These are phyloP conservation scores for Serripes groenlandicus DNA, from an alignment of 2,888 invertebrate genomes.

Conservation along the genomic window DNA sequence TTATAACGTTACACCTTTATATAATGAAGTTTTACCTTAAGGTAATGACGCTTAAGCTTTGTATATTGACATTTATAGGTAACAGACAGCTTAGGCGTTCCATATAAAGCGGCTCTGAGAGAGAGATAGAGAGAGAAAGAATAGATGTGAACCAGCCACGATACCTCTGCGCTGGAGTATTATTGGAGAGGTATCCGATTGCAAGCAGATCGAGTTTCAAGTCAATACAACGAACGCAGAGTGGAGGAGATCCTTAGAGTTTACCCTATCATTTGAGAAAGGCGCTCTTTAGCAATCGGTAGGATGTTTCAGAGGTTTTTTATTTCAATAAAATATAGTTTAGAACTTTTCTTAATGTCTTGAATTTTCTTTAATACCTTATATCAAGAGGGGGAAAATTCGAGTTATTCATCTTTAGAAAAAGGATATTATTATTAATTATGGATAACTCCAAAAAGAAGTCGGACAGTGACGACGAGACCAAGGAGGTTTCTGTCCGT, in stretches of 20 bases:
- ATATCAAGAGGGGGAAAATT: too few species aligned
- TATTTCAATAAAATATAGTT: neutral
- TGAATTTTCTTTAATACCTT: neutral
- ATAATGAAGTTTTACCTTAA: too few species aligned
- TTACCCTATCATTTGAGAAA: conserved; percentile 41
- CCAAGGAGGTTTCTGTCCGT: conserved; percentile 1
- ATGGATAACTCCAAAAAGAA: conserved; percentile 4
- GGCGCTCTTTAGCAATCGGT: conserved; percentile 36
- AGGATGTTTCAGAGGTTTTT: conserved; percentile 15
- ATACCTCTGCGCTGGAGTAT: conserved; percentile 34
- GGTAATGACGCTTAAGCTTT: too few species aligned
- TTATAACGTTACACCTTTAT: too few species aligned
- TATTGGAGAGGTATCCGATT: conserved; percentile 54
- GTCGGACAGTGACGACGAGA: conserved; percentile 14
- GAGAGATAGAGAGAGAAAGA: neutral
- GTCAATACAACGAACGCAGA: conserved; percentile 59
- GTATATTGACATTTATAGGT: too few species aligned
- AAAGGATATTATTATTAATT: too few species aligned
- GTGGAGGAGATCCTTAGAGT: conserved; percentile 38
- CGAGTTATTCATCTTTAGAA: too few species aligned
- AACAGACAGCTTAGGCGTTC: too few species aligned
- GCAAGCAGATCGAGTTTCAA: conserved; percentile 53
- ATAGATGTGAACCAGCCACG: conserved; percentile 25
- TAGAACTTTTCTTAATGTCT: neutral
- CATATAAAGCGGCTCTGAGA: conserved; percentile 5